Evolutionary conservation across 2,888 invertebrate species (phyloP), one percentile per base, ranked within the genome.

Genomic region (Athalia cordata): DNA sequence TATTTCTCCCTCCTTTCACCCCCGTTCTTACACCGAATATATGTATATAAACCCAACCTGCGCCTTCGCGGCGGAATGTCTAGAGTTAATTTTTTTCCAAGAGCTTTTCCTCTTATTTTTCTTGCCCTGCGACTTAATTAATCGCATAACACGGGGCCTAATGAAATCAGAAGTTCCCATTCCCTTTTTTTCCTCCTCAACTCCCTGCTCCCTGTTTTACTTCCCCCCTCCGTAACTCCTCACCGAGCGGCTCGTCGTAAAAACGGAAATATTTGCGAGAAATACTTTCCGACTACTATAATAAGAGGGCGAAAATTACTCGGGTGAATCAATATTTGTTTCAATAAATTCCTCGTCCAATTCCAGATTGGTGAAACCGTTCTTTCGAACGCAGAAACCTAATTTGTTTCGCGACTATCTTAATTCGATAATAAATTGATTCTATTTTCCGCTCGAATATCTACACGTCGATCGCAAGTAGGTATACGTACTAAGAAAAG

Each of bases 61-160:
- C 59, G 6, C 62, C 75, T 59, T 64, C 62, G 75, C 43, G 29
- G 29, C 29, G 75, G 75, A 75, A 75, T 75, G 75, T 75, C 75
- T 64, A 29, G 75, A 75, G 62, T 75, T 75, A 75, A 75, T 75
- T 75, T 75, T 75, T 75, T 75, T 75, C 75, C 59, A 72, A 47
- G 77, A 75, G 77, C 59, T 81, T 85, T 81, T 82, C 82, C 85
- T 86, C 85, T 86, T 87, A 86, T 87, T 88, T 89, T 89, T 88
- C 85, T 86, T 85, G 85, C 85, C 84, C 84, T 86, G 89, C 88
- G 89, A 90, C 89, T 90, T 90, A 90, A 90, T 90, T 90, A 90
- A 90, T 90, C 89, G 90, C 89, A 89, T 90, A 90, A 90, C 90
- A 89, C 90, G 86, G 88, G 85, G 86, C 89, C 89, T 90, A 90